phyloP scores from a whole-genome alignment of 2,113 vertebrate genomes.

The Beaufortia kweichowensis region DNA sequence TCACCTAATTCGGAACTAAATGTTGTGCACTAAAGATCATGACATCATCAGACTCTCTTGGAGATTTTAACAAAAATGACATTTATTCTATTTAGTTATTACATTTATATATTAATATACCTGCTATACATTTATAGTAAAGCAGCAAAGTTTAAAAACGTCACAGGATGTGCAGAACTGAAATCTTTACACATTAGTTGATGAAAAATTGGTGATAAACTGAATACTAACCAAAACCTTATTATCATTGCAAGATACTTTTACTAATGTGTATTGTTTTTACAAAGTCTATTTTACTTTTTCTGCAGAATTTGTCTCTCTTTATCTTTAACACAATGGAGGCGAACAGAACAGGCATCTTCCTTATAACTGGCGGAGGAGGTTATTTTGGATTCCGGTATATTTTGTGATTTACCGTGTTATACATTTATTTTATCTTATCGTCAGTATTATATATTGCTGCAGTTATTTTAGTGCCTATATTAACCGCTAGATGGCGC shows the following conservation, averaged over 20 bases:
- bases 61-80: no score
- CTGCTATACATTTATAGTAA: no score
- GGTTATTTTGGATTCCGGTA: constrained; percentile 94
- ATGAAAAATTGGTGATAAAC: no score
- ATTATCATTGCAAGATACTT: no score
- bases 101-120: no score
- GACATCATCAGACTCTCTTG: no score
- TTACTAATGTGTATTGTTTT: not conserved
- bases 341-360: constrained; percentile 23
- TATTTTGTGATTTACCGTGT: not conserved
- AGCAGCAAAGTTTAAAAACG: no score
- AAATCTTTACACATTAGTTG: no score
- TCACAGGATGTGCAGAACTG: no score
- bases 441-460: not conserved
- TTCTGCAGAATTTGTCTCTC: constrained; percentile 40
- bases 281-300: not conserved
- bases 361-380: constrained; percentile 86
- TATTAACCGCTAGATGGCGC: constrained; percentile 4
- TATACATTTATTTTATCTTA: not conserved
- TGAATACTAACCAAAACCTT: no score
- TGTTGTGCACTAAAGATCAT: no score
- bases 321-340: constrained; percentile 57
- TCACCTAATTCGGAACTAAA: not conserved
- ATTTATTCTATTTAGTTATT: no score
- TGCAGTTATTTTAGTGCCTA: not conserved